Evolutionary conservation across 2,113 vertebrate genomes (phyloP).

Genomic region (Tapirus terrestris): DNA sequence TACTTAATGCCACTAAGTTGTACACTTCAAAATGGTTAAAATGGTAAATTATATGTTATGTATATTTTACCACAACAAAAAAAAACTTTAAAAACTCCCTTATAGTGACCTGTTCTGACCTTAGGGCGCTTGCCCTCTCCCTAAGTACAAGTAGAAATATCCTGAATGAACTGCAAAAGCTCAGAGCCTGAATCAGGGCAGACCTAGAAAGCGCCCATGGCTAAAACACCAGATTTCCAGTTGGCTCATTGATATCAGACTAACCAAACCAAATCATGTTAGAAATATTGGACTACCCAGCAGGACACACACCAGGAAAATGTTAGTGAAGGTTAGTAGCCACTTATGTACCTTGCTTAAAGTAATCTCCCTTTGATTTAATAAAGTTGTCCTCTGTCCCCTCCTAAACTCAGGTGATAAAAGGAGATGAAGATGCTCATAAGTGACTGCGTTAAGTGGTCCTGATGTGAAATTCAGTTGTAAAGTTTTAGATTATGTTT

Average conservation of each 20-base stretch:
- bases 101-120: neutral
- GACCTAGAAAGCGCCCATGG: neutral
- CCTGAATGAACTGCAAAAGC: neutral
- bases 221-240: neutral
- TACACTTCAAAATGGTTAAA: neutral
- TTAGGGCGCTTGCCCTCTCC: neutral
- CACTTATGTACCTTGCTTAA: neutral
- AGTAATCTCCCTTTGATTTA: neutral
- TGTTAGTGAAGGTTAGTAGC: neutral
- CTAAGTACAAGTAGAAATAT: neutral
- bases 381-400: neutral
- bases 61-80: neutral
- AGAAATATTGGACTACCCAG: neutral
- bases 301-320: neutral
- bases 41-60: neutral
- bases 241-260: neutral
- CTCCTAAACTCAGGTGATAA: neutral
- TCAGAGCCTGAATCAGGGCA: neutral
- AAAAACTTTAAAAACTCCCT: neutral
- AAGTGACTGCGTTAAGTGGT: neutral
- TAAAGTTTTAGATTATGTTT: neutral
- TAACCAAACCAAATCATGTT: neutral
- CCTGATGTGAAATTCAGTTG: neutral
- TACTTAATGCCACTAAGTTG: neutral
- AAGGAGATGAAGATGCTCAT: neutral